Evolutionary conservation across 2,113 vertebrate genomes (phyloP).

Genomic region (Plectropomus leopardus): DNA sequence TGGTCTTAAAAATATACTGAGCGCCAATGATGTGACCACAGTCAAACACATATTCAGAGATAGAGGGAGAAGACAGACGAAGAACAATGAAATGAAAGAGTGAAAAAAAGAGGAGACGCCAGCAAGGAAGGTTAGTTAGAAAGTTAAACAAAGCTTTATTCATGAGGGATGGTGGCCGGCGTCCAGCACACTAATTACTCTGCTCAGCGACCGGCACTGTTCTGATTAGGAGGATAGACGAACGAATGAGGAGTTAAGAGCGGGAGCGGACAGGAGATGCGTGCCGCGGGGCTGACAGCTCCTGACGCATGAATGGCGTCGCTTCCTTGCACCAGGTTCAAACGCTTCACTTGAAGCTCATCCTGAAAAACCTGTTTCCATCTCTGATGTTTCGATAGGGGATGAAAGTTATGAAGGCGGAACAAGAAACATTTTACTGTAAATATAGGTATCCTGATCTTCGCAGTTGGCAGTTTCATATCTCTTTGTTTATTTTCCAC

Average conservation of each 20-base stretch:
- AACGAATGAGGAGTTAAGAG: conserved; percentile 37
- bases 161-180: conserved; percentile 53
- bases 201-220: conserved; percentile 39
- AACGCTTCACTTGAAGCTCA: background rate
- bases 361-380: conserved; percentile 55
- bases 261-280: conserved; percentile 22
- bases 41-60: conserved; percentile 27
- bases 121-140: conserved; percentile 45
- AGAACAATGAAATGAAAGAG: conserved; percentile 52
- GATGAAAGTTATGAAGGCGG: background rate
- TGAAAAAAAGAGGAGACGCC: conserved; percentile 46
- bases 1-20: conserved; percentile 50
- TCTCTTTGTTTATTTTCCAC: conserved; percentile 12
- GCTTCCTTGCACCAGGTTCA: conserved; percentile 25
- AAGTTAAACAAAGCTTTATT: conserved; percentile 68
- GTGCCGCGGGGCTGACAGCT: conserved; percentile 30
- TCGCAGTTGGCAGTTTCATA: too few species aligned
- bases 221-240: conserved; percentile 50
- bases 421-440: conserved; percentile 8
- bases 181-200: conserved; percentile 65
- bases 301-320: conserved; percentile 30
- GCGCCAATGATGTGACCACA: conserved; percentile 41
- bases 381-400: conserved; percentile 11
- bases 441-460: conserved; percentile 9
- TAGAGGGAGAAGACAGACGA: conserved; percentile 27